Base-by-base conservation (phyloP, 2,113 vertebrate genomes). In the Seriola rivoliana region DNA sequence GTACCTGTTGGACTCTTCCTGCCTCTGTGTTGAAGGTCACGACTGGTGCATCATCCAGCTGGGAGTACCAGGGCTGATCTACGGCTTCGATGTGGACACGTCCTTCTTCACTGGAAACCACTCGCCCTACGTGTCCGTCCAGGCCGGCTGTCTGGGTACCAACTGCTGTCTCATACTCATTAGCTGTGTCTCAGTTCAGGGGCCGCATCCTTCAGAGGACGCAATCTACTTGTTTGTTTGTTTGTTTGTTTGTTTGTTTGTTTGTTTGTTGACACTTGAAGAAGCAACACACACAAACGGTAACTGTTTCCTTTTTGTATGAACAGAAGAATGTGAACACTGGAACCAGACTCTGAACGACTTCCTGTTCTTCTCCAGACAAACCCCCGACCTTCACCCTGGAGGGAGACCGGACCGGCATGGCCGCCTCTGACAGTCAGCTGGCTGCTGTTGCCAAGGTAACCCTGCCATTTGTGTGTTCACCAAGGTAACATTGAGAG, bases 21-120 rank as follows among this genome's bases (percentile, higher is more conserved):
- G 4, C 34, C 34, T 36, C 40, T 42, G 40, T 42, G 32, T 77
- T 63, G 12, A 52, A 95, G 97, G 96, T 75, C 87, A 94, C 0
- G 95, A 96, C 75, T 91, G 93, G 95, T 96, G 95, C 60, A 36
- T 97, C 54, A 75, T 94, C 54, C 90, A 93, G 55, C 84, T 97
- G 77, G 95, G 95, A 4, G 81, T 95, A 0, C 78, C 93, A 0
- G 96, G 94, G 0, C 29, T 83, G 46, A 88, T 96, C 70, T 67
- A 88, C 4, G 95, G 92, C 57, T 68, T 95, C 1, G 95, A 96
- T 0, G 92, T 95, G 13, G 95, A 97, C 78, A 95, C 96, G 0
- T 96, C 91, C 29, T 95, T 95, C 90, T 96, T 96, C 87, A 93
- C 91, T 0, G 96, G 95, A 77, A 97, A 94, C 70, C 85, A 94